A percentile compares a stretch with the other conserved stretches of the same genome.
phyloP scores from a whole-genome alignment of 1,140 invertebrate genomes.

The Leguminivora glycinivorella region DNA sequence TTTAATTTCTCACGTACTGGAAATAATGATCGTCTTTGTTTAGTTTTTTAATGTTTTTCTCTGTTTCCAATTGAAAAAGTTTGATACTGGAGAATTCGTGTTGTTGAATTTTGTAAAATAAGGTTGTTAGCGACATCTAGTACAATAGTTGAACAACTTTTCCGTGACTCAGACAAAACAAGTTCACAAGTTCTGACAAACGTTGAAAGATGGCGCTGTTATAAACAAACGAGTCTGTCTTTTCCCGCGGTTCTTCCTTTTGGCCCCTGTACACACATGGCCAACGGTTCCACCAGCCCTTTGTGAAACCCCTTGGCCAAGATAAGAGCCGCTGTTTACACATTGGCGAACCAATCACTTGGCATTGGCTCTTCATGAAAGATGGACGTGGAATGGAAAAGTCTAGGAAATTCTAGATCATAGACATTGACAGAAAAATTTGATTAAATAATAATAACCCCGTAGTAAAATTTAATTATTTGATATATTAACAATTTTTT shows the following conservation, averaged over 20 bases:
- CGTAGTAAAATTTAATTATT: too few species aligned
- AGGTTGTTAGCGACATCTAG: constrained; percentile 18
- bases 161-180: neutral
- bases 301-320: too few species aligned
- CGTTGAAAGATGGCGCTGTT: neutral
- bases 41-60: constrained; percentile 26
- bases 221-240: neutral
- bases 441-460: too few species aligned
- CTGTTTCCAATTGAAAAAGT: constrained; percentile 16
- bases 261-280: too few species aligned
- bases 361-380: too few species aligned
- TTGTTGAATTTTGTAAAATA: neutral
- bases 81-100: neutral
- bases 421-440: too few species aligned
- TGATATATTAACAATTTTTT: too few species aligned
- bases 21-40: constrained; percentile 25
- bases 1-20: constrained; percentile 36
- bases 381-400: too few species aligned
- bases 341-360: too few species aligned
- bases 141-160: neutral
- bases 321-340: too few species aligned
- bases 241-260: constrained; percentile 7
- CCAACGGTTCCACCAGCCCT: too few species aligned
- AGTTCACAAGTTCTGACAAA: neutral
- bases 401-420: too few species aligned